Conservation (phyloP, 1,140 invertebrate genomes). For the Caenorhabditis inopinata region DNA sequence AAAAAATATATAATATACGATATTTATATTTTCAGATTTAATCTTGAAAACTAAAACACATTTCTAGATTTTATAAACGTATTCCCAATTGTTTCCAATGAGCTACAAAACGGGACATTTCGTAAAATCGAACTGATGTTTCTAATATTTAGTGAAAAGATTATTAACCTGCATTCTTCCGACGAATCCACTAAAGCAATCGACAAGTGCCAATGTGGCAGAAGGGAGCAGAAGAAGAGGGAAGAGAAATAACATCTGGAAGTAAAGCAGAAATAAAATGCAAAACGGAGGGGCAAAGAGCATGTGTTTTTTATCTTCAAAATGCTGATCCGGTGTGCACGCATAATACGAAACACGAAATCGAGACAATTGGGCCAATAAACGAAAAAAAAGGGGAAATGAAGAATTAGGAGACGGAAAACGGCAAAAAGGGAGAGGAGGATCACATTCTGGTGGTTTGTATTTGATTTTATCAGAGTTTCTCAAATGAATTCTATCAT, state of each 20-base stretch:
- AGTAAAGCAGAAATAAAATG: not conserved
- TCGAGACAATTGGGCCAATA: slow-evolving; percentile 12
- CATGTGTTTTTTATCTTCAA: slow-evolving; percentile 31
- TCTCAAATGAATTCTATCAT: too few species aligned
- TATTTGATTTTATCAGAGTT: too few species aligned
- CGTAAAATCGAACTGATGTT: too few species aligned
- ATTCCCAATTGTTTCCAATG: too few species aligned
- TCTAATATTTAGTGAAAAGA: too few species aligned
- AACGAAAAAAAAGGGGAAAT: too few species aligned
- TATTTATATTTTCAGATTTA: too few species aligned
- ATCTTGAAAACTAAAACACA: too few species aligned
- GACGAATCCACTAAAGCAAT: slow-evolving; percentile 38
- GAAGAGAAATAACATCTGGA: slow-evolving; percentile 7
- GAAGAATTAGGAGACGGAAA: not conserved
- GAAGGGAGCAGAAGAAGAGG: slow-evolving; percentile 18
- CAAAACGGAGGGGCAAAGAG: not conserved
- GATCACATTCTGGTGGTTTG: too few species aligned
- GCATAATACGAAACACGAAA: not conserved
- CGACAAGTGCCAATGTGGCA: slow-evolving; percentile 15
- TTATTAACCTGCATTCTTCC: slow-evolving; percentile 39
- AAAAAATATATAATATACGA: too few species aligned
- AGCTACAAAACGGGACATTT: too few species aligned
- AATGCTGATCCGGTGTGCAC: not conserved
- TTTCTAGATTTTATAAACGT: too few species aligned
- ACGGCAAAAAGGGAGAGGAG: not conserved